Evolutionary conservation across 1,140 invertebrate genomes (phyloP), one percentile per base, ranked within the genome.

Genomic region (Ceratosolen solmsi): DNA sequence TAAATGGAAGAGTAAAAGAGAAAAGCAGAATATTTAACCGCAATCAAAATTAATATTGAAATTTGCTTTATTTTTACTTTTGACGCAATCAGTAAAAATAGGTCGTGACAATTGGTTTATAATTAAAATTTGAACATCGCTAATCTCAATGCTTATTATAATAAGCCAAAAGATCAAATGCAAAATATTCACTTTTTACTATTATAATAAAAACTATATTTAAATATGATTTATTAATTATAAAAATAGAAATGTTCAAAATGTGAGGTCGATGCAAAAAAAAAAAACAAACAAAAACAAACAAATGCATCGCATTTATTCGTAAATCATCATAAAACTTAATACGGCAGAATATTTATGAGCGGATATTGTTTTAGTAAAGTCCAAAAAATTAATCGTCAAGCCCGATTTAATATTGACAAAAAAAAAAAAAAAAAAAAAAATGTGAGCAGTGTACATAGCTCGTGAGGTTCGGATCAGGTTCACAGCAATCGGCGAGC

Each of bases 401-500:
- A n/a, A n/a, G n/a, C n/a, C n/a, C n/a, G n/a, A n/a, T n/a, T n/a
- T n/a, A n/a, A n/a, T n/a, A n/a, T n/a, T n/a, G n/a, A n/a, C n/a
- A n/a, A n/a, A n/a, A n/a, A n/a, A n/a, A n/a, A n/a, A n/a, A n/a
- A 54, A 54, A 54, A 11, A 3, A 54, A 54, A 54, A 3, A 20
- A 54, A 54, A 54, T 54, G 20, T 46, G 13, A 46, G n/a, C n/a
- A n/a, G n/a, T n/a, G n/a, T n/a, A 30, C 60, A 58, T 30, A 76
- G 83, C 36, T 89, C 85, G 58, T 72, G 89, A 7, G 89, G 74
- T 27, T 89, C 87, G 11, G 89, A 54, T n/a, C 82, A 85, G 11
- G 89, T 58, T n/a, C 82, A 85, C 30, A 86, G 87, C n/a, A 82
- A 90, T 86, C 1, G 87, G 84, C 22, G 86, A 86, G 3, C 83